Evolutionary conservation across 2,113 vertebrate species (phyloP).

Genomic region (Rhinoptilus africanus): DNA sequence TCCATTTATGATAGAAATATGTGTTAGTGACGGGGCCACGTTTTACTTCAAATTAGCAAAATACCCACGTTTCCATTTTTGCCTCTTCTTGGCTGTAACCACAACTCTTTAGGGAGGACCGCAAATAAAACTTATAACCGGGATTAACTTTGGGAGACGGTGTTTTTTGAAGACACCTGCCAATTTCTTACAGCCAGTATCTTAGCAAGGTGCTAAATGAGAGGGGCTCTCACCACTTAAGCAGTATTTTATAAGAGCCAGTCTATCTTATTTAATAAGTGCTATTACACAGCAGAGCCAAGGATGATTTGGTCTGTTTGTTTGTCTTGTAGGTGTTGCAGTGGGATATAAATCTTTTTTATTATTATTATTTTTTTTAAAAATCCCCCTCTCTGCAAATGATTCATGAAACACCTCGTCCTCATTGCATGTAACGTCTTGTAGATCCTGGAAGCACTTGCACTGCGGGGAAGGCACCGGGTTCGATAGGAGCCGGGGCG

Average conservation of each 20-base stretch:
- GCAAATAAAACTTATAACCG: background rate
- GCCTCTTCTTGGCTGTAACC: background rate
- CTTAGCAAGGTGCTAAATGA: background rate
- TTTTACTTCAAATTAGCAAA: background rate
- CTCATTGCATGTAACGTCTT: background rate
- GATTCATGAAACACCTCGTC: constrained; percentile 21
- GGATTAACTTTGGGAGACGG: background rate
- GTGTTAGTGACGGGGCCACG: fast-evolving
- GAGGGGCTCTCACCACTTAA: background rate
- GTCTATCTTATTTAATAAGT: background rate
- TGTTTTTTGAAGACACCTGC: background rate
- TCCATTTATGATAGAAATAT: background rate
- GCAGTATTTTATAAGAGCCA: background rate
- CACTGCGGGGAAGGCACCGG: background rate
- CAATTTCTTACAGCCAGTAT: background rate
- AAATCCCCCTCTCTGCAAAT: background rate
- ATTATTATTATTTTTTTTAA: background rate
- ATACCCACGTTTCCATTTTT: background rate
- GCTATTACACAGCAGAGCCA: fast-evolving
- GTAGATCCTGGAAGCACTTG: background rate
- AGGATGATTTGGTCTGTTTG: background rate
- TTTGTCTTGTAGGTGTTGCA: constrained; percentile 42
- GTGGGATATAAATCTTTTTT: background rate
- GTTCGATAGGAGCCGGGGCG: background rate
- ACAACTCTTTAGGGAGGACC: background rate